phyloP scores from a whole-genome alignment of 2,113 vertebrate species.

The Chrysochloris asiatica region DNA sequence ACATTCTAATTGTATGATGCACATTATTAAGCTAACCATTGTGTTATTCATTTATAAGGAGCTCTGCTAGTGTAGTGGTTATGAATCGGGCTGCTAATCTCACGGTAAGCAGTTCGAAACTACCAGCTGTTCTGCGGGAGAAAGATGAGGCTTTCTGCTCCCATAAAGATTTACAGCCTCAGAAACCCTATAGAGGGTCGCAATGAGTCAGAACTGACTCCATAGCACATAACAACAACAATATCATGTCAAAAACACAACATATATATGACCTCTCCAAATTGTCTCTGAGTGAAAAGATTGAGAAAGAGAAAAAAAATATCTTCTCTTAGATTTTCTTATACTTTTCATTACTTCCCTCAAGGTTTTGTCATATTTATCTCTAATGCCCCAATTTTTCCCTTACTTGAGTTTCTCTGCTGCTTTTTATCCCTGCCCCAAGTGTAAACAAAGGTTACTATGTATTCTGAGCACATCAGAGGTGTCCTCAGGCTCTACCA shows the following conservation, averaged over 20 bases:
- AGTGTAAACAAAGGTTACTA: neutral
- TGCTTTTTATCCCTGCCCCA: neutral
- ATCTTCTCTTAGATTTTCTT: neutral
- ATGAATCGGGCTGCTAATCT: too few relatives aligned
- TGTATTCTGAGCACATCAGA: neutral
- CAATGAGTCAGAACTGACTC: too few relatives aligned
- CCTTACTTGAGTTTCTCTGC: neutral
- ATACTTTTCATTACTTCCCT: neutral
- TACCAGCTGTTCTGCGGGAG: too few relatives aligned
- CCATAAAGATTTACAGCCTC: too few relatives aligned
- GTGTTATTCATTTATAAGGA: neutral
- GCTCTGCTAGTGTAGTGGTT: too few relatives aligned
- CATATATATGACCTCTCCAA: neutral
- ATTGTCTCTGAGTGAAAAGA: neutral
- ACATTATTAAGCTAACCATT: neutral
- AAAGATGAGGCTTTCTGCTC: too few relatives aligned
- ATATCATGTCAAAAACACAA: neutral
- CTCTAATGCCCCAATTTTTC: neutral
- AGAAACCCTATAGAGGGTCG: too few relatives aligned
- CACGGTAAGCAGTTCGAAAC: too few relatives aligned
- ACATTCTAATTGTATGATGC: neutral
- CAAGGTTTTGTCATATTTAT: neutral
- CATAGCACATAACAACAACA: too few relatives aligned
- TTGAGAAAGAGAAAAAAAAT: neutral
- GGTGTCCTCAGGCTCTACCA: neutral